Evolutionary conservation across 2,113 vertebrate genomes (phyloP), one percentile per base, ranked within the genome.

Genomic region (Podarcis raffonei): DNA sequence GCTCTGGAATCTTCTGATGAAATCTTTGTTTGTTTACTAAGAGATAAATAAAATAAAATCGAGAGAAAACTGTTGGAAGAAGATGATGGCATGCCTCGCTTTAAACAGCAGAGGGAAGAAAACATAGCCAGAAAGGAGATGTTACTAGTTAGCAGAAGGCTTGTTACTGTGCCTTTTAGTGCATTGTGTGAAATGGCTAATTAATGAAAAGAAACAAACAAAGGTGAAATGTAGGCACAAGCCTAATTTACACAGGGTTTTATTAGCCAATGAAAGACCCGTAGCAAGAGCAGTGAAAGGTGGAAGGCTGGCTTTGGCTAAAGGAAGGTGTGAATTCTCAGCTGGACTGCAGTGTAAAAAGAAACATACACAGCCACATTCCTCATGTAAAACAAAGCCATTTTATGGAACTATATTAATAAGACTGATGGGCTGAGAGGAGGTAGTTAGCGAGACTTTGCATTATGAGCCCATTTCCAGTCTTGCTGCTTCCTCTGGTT

Each of bases 151-250:
- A 42, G 2, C 35, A 87, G 5, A n/a, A 69, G 6, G 39, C n/a
- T 23, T 80, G 3, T 91, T 91, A 85, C 32, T 30, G 2, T 87
- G 6, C 2, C 84, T 53, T 91, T 76, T 87, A 91, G 88, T 42
- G 3, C 85, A 35, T 89, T 83, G 48, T 30, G 65, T 37, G 1
- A 72, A 90, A 42, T 59, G 30, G 12, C 39, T 62, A 30, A 72
- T 89, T 87, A 75, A 81, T 9, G n/a, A 57, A 88, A 72, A 85
- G 18, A 20, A 87, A 48, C n/a, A 32, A 72, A 13, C 48, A 72
- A 81, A 81, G 69, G 15, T 81, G 78, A 81, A 91, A 81, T 80
- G 77, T 32, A 22, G 0, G 0, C 0, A 0, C 57, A 2, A 27
- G 3, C 69, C 22, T 74, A 53, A 91, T 88, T 91, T 88, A 75